These are phyloP conservation scores for Parotia lawesii DNA, from an alignment of 2,113 vertebrate genomes.

Conservation along the genomic window DNA sequence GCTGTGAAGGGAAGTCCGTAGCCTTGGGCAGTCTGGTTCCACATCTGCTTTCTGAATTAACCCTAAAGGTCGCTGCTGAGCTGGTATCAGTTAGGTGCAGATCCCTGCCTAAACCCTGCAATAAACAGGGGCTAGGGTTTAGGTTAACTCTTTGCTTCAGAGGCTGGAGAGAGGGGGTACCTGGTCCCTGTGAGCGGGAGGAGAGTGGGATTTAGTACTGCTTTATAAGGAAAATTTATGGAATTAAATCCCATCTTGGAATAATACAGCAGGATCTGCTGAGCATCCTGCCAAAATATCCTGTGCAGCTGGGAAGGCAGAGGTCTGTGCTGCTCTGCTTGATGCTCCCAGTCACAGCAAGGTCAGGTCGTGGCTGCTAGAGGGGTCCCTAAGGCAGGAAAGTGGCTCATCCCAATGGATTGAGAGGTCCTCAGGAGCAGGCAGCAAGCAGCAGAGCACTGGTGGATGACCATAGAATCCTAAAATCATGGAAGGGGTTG, in stretches of 20 bases:
- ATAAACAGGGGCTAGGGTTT: neutral
- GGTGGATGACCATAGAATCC: accelerated
- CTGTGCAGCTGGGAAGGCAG: neutral
- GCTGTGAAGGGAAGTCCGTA: neutral
- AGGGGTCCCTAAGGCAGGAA: neutral
- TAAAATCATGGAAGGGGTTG: neutral
- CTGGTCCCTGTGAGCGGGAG: neutral
- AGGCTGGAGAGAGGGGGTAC: neutral
- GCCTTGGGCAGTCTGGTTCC: neutral
- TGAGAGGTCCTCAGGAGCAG: neutral
- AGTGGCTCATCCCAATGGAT: accelerated
- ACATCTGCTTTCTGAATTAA: slow-evolving; percentile 16
- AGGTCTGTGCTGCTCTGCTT: neutral
- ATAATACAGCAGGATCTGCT: neutral
- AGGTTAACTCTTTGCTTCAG: neutral
- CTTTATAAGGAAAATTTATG: neutral
- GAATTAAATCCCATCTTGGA: neutral
- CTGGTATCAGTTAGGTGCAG: neutral
- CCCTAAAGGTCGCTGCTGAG: neutral
- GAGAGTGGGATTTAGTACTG: neutral
- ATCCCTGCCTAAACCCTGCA: neutral
- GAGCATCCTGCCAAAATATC: neutral
- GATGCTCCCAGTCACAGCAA: neutral
- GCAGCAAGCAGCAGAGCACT: neutral
- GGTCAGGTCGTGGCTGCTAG: neutral